Evolutionary conservation across 2,797 vertebrate species (phyloP), one percentile per base, ranked within the genome.

Genomic region (Gallinago nigripennis): DNA sequence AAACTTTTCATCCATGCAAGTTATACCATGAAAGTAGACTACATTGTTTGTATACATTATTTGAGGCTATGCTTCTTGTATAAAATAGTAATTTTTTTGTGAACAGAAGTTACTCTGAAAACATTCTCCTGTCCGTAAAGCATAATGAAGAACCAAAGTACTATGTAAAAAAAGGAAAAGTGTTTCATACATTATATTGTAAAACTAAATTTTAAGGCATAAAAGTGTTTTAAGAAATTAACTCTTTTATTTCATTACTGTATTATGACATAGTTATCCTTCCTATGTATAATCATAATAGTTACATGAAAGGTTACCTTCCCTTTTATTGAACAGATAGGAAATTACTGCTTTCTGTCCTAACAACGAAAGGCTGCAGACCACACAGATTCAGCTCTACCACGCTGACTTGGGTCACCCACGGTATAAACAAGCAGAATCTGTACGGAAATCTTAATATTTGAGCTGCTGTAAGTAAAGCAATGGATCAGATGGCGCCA

Each of bases 301-400:
- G 25, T 63, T 87, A 56, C 45, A 53, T 54, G 21, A 86, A 78
- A 77, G 9, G 7, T 84, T 82, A 57, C 20, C 17, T 58, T 51
- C 21, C 18, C 30, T 86, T 95, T 94, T 86, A 81, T 57, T 90
- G 84, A 78, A 48, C 16, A 82, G 33, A 88, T 92, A 81, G 56
- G 58, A 83, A 73, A 71, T 90, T 48, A n/a, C 82, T 96, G 82
- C 16, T 93, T 82, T 94, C 21, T 89, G 39, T 96, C 71, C 33
- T 28, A 60, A 27, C 6, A 41, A n/a, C 31, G 87, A 76, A 89
- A 92, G 39, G 63, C 72, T 54, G 8, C 16, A 90, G 96, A 97
- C 95, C 97, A 97, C 95, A 97, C 96, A 96, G 82, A 91, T 86
- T 93, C 60, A 86, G 39, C 41, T 89, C 45, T 64, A 30, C 20